Conservation (phyloP, 2,113 vertebrate species). For the Geococcyx californianus region DNA sequence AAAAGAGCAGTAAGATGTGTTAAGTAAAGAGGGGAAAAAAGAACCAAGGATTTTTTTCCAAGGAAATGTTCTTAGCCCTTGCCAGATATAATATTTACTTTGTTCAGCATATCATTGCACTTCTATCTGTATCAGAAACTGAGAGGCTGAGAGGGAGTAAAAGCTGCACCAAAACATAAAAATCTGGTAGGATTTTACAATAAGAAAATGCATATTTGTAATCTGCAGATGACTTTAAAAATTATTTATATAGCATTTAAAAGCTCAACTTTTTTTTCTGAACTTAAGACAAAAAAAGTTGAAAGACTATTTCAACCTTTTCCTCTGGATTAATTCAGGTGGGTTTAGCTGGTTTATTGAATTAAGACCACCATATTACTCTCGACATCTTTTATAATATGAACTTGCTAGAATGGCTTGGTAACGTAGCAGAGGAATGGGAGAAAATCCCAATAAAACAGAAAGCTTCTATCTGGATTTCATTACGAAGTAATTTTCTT, state of each 20-base stretch:
- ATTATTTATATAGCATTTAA: background rate
- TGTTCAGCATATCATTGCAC: background rate
- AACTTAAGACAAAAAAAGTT: background rate
- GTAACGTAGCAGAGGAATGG: background rate
- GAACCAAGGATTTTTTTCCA: background rate
- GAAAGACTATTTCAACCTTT: background rate
- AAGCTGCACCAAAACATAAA: background rate
- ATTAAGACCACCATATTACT: background rate
- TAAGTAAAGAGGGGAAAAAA: background rate
- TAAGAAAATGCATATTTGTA: background rate
- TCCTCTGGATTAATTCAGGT: background rate
- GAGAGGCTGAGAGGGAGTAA: background rate
- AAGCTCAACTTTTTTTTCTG: background rate
- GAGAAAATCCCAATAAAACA: conserved; percentile 9
- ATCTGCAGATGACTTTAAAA: background rate
- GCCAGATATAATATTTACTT: background rate
- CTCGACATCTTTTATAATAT: background rate
- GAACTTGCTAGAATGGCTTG: background rate
- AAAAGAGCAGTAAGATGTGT: background rate
- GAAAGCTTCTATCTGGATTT: conserved; percentile 30
- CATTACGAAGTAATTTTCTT: conserved; percentile 18
- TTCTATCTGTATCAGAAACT: background rate
- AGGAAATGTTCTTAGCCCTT: background rate
- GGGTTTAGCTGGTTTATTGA: background rate
- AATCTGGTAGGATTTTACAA: background rate